Conservation (phyloP, 2,888 invertebrate genomes). For the Pocota personata region DNA sequence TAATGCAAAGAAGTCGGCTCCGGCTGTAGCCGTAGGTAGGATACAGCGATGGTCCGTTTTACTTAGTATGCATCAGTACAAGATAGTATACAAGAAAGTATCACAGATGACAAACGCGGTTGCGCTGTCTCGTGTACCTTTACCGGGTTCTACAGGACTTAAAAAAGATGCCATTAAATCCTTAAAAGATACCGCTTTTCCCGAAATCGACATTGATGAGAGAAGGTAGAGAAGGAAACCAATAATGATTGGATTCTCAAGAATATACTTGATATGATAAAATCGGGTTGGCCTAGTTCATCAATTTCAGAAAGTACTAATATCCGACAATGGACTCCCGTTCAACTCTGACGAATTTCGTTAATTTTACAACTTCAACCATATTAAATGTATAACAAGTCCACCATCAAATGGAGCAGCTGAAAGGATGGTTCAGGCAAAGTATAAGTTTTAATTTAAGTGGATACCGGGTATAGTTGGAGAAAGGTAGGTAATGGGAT, state of each 20-base stretch:
- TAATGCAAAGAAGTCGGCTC: conserved; percentile 27
- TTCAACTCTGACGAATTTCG: conserved; percentile 45
- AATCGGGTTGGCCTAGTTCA: not conserved
- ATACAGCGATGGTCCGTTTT: too few species aligned
- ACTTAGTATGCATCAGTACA: too few species aligned
- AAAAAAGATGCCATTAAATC: too few species aligned
- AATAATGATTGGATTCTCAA: conserved; percentile 3
- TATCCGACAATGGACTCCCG: too few species aligned
- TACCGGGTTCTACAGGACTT: too few species aligned
- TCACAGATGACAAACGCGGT: too few species aligned
- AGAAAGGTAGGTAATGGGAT: not conserved
- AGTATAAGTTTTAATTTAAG: not conserved
- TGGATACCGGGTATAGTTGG: not conserved
- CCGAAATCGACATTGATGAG: too few species aligned
- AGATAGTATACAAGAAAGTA: too few species aligned
- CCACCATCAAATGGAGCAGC: conserved; percentile 46
- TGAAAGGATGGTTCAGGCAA: conserved; percentile 35
- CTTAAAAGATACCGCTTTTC: too few species aligned
- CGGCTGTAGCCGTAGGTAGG: not conserved
- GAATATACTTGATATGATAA: not conserved
- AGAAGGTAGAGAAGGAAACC: not conserved
- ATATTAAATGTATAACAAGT: conserved; percentile 26
- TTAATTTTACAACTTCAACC: not conserved
- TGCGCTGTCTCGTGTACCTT: too few species aligned
- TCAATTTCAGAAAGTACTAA: too few species aligned